Base-by-base conservation (phyloP, 2,797 vertebrate genomes). In the Anomalospiza imberbis region DNA sequence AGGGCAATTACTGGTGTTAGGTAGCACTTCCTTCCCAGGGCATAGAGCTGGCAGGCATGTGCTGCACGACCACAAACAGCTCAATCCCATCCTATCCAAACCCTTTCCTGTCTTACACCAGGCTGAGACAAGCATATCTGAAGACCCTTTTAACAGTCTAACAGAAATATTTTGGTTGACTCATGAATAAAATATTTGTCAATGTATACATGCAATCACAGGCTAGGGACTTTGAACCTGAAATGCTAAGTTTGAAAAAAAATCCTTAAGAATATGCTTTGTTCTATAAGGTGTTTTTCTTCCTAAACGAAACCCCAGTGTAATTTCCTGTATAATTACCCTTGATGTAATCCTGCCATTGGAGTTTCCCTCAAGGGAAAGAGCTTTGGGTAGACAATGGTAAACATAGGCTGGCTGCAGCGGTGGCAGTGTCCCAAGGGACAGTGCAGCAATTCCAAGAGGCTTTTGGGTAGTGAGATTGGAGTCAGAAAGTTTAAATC, bases 381-480 rank as follows among this genome's bases (percentile, higher is more conserved):
- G 80, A 99, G 98, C 97, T 99, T 99, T 93, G 99, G 99, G 97
- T 99, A 99, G 97, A 99, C 98, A 90, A 99, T 98, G 89, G 99
- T 99, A 98, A 99, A 99, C 99, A 99, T 99, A 92, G 99, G 98
- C 97, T 99, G 99, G 88, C 99, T 99, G 95, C 99, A 99, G 65
- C 98, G 99, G 96, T 99, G 99, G 95, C 99, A 99, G 95, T 99
- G 99, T 72, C 99, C 99, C 96, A 99, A 94, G 13, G 99, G 99
- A 97, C 98, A 99, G 87, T 97, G 98, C 88, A 99, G 96, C 93
- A 99, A 97, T 92, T 99, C 98, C 97, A 99, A 96, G 62, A 99
- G 98, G 94, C 98, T 99, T 98, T 97, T 98, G 91, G 99, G 99
- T 94, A 99, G 98, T 4, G 98, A 97, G 97, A 98, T 96, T 42